phyloP scores from a whole-genome alignment of 1,140 invertebrate species.

The Belonocnema kinseyi region DNA sequence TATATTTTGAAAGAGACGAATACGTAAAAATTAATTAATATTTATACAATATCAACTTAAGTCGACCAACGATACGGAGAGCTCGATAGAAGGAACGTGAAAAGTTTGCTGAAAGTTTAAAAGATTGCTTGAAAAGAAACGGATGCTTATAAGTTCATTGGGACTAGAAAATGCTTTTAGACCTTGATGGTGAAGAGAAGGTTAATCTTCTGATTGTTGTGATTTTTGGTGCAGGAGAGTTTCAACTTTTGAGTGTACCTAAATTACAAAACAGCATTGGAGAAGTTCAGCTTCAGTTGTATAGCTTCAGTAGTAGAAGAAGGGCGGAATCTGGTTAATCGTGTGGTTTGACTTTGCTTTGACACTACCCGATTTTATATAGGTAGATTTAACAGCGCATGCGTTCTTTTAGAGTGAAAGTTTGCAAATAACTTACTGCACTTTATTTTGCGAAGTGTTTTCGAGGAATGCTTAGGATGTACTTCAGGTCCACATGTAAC shows the following conservation, averaged over 20 bases:
- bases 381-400: slow-evolving; percentile 41
- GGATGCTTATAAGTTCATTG: slow-evolving; percentile 37
- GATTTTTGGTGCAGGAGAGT: slow-evolving; percentile 33
- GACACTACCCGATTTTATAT: slow-evolving; percentile 57
- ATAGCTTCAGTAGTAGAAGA: neutral
- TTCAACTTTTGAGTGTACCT: slow-evolving; percentile 34
- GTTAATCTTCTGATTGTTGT: slow-evolving; percentile 42
- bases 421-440: slow-evolving; percentile 32
- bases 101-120: slow-evolving; percentile 3
- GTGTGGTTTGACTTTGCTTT: slow-evolving; percentile 51
- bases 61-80: neutral
- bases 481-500: slow-evolving; percentile 19
- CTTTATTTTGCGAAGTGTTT: slow-evolving; percentile 34
- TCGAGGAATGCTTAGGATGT: slow-evolving; percentile 12
- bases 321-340: slow-evolving; percentile 46
- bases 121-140: slow-evolving; percentile 11
- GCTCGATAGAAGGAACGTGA: slow-evolving; percentile 3
- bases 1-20: neutral
- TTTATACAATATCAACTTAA: neutral
- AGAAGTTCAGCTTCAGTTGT: neutral
- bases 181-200: slow-evolving; percentile 37
- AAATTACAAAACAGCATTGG: slow-evolving; percentile 25
- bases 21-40: neutral
- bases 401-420: neutral
- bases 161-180: slow-evolving; percentile 36